Evolutionary conservation across 2,888 invertebrate genomes (phyloP).

Genomic region (Lepidocyrtoides sp.): DNA sequence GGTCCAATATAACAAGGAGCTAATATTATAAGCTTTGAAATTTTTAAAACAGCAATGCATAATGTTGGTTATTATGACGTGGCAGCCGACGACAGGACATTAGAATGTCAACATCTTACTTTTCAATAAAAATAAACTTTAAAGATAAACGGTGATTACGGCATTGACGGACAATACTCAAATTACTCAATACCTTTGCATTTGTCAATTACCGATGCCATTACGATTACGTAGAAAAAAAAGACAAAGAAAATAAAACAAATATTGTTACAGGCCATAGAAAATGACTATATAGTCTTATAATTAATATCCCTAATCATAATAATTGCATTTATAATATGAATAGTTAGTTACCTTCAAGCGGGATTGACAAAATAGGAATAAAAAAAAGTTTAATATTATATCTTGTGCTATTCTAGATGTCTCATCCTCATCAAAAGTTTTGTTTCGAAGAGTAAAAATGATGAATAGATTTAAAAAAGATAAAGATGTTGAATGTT

Average conservation of each 20-base stretch:
- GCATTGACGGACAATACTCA: constrained; percentile 26
- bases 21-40: no score
- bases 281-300: background rate
- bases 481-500: background rate
- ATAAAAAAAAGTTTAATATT: no score
- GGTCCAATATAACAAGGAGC: background rate
- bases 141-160: background rate
- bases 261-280: constrained; percentile 20
- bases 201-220: background rate
- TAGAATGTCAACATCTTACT: no score
- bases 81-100: no score
- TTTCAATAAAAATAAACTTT: background rate
- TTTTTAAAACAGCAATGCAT: no score
- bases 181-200: constrained; percentile 26
- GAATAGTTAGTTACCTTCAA: no score
- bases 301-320: background rate
- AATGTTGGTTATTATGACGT: background rate
- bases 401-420: no score
- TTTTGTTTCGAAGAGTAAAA: no score
- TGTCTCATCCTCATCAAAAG: no score
- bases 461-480: background rate
- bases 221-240: background rate
- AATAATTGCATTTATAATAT: no score
- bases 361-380: no score
- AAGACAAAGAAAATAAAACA: background rate